phyloP scores from a whole-genome alignment of 2,113 vertebrate genomes.

The Neoarius graeffei region DNA sequence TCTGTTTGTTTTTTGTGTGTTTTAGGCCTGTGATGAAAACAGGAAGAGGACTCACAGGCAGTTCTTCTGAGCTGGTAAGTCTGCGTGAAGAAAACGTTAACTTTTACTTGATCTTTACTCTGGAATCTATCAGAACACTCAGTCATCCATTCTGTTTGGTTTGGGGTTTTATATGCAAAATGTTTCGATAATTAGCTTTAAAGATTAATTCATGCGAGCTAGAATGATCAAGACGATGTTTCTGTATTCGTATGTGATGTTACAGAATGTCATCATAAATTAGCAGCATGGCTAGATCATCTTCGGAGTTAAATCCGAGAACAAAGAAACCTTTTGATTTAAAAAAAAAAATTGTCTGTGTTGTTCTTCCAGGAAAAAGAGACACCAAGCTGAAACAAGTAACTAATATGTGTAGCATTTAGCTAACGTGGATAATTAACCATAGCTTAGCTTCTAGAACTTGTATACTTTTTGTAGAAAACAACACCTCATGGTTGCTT shows the following conservation, averaged over 20 bases:
- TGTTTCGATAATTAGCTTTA: background rate
- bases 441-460: background rate
- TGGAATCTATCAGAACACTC: background rate
- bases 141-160: background rate
- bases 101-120: background rate
- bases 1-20: conserved; percentile 60
- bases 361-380: background rate
- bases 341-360: background rate
- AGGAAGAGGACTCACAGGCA: conserved; percentile 37
- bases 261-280: background rate
- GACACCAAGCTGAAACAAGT: background rate
- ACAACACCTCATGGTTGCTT: background rate
- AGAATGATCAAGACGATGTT: background rate
- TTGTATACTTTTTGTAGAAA: background rate
- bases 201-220: background rate
- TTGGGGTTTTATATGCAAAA: background rate
- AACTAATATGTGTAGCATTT: background rate
- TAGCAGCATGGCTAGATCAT: too few relatives aligned
- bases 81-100: background rate
- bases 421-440: background rate
- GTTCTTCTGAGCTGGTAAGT: conserved; percentile 44
- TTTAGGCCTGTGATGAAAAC: conserved; percentile 67
- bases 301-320: background rate
- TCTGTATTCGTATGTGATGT: too few relatives aligned
- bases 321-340: background rate